A percentile compares a stretch with the other conserved stretches of the same genome.
These are phyloP conservation scores for Epirrhoe alternata DNA, from an alignment of 2,888 invertebrate species.

Conservation along the genomic window DNA sequence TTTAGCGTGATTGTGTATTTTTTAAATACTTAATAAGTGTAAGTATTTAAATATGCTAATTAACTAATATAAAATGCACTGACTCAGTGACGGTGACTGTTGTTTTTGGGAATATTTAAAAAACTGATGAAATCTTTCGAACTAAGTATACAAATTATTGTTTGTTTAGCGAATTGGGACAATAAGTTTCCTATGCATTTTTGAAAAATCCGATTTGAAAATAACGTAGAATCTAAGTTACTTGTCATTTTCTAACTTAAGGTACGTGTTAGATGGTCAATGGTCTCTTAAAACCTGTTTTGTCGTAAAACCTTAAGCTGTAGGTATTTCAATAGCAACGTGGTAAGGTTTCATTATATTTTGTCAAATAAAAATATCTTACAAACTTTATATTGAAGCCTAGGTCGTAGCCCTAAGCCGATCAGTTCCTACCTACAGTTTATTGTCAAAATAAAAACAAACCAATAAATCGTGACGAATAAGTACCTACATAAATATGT, in stretches of 20 bases:
- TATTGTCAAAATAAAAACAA: not conserved
- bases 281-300: not conserved
- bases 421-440: not conserved
- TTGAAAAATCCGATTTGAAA: not conserved
- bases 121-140: not conserved
- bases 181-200: not conserved
- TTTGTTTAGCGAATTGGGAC: not conserved
- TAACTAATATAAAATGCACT: not conserved
- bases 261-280: not conserved
- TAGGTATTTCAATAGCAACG: not conserved
- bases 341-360: not conserved
- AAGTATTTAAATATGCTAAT: not conserved
- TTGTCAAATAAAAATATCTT: not conserved
- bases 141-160: not conserved
- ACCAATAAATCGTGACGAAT: not conserved
- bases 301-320: not conserved
- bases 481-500: conserved; percentile 1
- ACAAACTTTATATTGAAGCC: no score
- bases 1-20: not conserved
- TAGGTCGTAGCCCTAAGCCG: no score
- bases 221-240: not conserved
- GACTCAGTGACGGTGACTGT: not conserved
- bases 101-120: not conserved
- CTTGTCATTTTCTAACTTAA: not conserved
- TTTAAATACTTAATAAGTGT: not conserved